Percentiles rank a stretch among this genome's conserved stretches.
Evolutionary conservation across 2,888 invertebrate species (phyloP).

Genomic region (Drepana falcataria): DNA sequence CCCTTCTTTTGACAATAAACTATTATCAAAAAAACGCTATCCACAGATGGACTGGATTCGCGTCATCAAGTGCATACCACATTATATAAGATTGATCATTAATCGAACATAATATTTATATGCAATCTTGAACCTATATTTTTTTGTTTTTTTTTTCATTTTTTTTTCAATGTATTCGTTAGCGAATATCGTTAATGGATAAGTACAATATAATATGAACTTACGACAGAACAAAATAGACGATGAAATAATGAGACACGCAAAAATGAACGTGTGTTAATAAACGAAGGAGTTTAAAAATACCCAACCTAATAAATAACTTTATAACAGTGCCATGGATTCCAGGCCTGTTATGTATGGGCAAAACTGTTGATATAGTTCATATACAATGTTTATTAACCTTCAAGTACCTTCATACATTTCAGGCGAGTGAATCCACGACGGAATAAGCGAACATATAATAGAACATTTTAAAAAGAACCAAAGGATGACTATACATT

Average conservation of each 20-base stretch:
- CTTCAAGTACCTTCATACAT: slow-evolving; percentile 21
- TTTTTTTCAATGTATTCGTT: slow-evolving; percentile 63
- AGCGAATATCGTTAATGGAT: slow-evolving; percentile 74
- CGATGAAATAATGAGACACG: slow-evolving; percentile 53
- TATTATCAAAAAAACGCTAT: slow-evolving; percentile 42
- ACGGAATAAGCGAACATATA: slow-evolving; percentile 43
- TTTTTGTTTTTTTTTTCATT: slow-evolving; percentile 56
- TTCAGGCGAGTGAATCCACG: slow-evolving; percentile 40
- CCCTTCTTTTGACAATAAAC: slow-evolving; percentile 35
- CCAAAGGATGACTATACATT: slow-evolving; percentile 59
- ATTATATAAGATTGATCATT: slow-evolving; percentile 68
- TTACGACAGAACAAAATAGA: slow-evolving; percentile 57
- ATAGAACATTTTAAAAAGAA: slow-evolving; percentile 48
- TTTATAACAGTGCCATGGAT: slow-evolving; percentile 36
- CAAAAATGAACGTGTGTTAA: slow-evolving; percentile 54
- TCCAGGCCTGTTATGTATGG: slow-evolving; percentile 33
- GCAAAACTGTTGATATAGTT: slow-evolving; percentile 18
- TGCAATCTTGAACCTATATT: slow-evolving; percentile 66
- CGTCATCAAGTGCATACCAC: slow-evolving; percentile 64
- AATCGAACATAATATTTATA: slow-evolving; percentile 73
- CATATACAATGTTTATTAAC: slow-evolving; percentile 5
- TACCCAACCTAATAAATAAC: slow-evolving; percentile 62
- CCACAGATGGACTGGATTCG: slow-evolving; percentile 51
- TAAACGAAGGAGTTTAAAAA: slow-evolving; percentile 58
- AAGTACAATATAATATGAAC: slow-evolving; percentile 75